These are phyloP conservation scores for Mobula birostris DNA, from an alignment of 2,113 vertebrate species.

Conservation along the genomic window DNA sequence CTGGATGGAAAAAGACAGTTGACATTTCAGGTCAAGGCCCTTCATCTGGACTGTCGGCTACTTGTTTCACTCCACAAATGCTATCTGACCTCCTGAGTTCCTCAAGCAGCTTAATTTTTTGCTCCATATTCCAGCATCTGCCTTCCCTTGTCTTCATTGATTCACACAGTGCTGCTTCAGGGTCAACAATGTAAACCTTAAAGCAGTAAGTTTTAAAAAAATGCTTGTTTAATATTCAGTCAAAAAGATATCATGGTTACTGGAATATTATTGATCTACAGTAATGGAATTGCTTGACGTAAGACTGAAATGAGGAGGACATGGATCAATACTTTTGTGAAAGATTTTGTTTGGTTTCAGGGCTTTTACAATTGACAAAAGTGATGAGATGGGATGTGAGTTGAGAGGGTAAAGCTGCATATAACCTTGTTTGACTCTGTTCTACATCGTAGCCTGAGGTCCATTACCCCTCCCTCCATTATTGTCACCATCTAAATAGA, in stretches of 20 bases:
- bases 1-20: no score
- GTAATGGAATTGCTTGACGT: not conserved
- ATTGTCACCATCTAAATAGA: not conserved
- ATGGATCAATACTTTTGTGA: not conserved
- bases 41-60: no score
- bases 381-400: not conserved
- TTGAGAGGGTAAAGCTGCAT: not conserved
- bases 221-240: not conserved
- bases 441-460: not conserved
- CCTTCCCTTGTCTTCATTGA: not conserved
- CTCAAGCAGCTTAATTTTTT: no score
- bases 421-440: not conserved
- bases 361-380: not conserved
- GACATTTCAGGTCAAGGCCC: no score
- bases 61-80: no score
- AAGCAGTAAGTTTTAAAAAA: not conserved
- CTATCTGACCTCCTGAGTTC: no score
- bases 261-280: not conserved
- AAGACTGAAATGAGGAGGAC: not conserved
- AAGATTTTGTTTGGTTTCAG: not conserved
- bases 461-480: not conserved
- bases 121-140: no score
- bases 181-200: no score
- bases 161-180: not conserved
- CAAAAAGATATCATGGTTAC: not conserved